Percentiles rank a stretch among this genome's conserved stretches.
Conservation (phyloP, 2,888 invertebrate genomes). For the Lepidochrysops patricia region DNA sequence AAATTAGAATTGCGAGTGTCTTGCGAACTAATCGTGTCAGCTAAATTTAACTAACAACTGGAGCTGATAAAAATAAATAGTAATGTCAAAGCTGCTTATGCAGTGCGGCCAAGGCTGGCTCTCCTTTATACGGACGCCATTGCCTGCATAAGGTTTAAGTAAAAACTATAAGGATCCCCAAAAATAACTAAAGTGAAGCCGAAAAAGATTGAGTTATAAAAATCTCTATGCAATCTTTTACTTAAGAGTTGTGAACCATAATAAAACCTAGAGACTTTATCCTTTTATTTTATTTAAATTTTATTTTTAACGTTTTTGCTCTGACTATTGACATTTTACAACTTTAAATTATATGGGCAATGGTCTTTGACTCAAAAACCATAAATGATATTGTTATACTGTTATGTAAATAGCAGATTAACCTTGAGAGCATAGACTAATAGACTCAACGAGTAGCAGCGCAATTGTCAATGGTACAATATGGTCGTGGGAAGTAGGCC, state of each 20-base stretch:
- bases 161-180: too few species aligned
- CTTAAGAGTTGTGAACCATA: too few species aligned
- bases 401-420: background rate
- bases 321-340: background rate
- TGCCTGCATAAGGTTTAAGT: too few species aligned
- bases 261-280: too few species aligned
- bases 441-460: background rate
- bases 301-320: too few species aligned
- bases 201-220: too few species aligned
- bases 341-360: background rate
- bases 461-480: conserved; percentile 8
- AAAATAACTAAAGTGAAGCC: too few species aligned
- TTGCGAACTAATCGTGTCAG: conserved; percentile 6
- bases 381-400: background rate
- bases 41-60: background rate
- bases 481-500: background rate
- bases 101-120: background rate
- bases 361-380: background rate
- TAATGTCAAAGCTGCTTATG: conserved; percentile 3
- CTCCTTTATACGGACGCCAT: too few species aligned
- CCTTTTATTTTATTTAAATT: too few species aligned
- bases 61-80: conserved; percentile 6
- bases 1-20: conserved; percentile 8
- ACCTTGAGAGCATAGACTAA: background rate
- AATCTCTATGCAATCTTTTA: too few species aligned